These are phyloP conservation scores for Aradophagus sp. DNA, from an alignment of 1,140 invertebrate species.

Conservation along the genomic window DNA sequence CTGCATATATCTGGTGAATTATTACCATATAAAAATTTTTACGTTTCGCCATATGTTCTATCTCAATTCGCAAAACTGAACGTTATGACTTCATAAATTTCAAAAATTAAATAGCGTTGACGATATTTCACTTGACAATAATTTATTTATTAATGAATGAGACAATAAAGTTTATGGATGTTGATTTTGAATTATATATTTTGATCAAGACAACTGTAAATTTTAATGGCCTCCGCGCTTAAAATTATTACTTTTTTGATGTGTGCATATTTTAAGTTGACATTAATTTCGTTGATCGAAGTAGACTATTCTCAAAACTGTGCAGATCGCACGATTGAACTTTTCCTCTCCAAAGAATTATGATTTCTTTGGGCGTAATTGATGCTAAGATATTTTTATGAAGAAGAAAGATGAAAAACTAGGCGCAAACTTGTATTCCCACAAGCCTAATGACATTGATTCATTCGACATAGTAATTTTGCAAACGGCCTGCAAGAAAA, in stretches of 20 bases:
- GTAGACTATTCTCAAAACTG: conserved; percentile 32
- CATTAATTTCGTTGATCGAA: too few relatives aligned
- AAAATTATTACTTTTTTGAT: not conserved
- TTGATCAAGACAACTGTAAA: conserved; percentile 1
- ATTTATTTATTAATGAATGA: conserved; percentile 23
- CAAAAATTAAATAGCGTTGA: too few relatives aligned
- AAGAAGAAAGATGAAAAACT: conserved; percentile 1
- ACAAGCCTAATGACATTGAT: conserved; percentile 14
- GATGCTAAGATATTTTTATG: too few relatives aligned
- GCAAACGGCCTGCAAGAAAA: conserved; percentile 20
- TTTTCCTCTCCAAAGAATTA: too few relatives aligned
- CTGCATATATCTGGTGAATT: too few relatives aligned
- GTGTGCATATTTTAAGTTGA: too few relatives aligned
- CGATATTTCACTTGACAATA: conserved; percentile 36
- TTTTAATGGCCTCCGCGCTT: conserved; percentile 11
- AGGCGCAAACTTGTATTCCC: conserved; percentile 4
- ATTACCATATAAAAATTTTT: too few relatives aligned
- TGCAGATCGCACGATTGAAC: conserved; percentile 32
- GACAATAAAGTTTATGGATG: conserved; percentile 23
- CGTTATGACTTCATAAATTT: too few relatives aligned
- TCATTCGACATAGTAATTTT: too few relatives aligned
- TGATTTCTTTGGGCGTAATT: too few relatives aligned
- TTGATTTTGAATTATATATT: conserved; percentile 5
- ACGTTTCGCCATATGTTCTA: too few relatives aligned
- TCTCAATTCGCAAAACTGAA: too few relatives aligned